Conservation (phyloP, 64 coral and sea anemone species). For the Acropora tenuis region DNA sequence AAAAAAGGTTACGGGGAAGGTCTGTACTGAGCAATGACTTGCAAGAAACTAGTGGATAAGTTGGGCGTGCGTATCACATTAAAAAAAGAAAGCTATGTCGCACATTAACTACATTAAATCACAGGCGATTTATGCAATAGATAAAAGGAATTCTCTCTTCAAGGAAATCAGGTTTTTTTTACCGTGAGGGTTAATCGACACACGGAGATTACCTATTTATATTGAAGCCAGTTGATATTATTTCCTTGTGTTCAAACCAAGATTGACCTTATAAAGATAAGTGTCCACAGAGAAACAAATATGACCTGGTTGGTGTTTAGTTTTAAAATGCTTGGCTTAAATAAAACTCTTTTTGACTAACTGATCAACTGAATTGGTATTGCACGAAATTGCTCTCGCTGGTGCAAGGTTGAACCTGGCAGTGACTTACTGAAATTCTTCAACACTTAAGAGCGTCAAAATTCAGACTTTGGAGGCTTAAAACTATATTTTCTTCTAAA, state of each 20-base stretch:
- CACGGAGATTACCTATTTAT: neutral
- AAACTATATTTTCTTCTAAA: neutral
- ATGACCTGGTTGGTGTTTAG: neutral
- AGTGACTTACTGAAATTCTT: neutral
- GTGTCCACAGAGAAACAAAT: neutral
- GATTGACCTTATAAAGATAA: slow-evolving; percentile 24
- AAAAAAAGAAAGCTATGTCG: neutral
- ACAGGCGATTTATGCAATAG: neutral
- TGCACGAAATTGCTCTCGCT: neutral
- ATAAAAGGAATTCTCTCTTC: neutral
- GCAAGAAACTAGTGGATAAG: neutral
- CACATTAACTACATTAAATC: neutral
- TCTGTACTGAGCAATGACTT: neutral
- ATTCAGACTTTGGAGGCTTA: neutral
- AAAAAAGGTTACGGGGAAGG: neutral
- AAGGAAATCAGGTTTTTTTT: neutral
- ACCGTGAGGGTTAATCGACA: neutral
- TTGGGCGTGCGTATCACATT: neutral
- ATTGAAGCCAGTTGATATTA: neutral
- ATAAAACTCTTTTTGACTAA: neutral
- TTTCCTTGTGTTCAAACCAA: neutral
- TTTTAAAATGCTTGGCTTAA: neutral
- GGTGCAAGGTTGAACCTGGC: neutral
- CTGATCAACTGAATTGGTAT: neutral
- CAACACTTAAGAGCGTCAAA: too few species aligned